These are phyloP conservation scores for Dorcus hopei DNA, from an alignment of 2,888 invertebrate genomes.

Conservation along the genomic window DNA sequence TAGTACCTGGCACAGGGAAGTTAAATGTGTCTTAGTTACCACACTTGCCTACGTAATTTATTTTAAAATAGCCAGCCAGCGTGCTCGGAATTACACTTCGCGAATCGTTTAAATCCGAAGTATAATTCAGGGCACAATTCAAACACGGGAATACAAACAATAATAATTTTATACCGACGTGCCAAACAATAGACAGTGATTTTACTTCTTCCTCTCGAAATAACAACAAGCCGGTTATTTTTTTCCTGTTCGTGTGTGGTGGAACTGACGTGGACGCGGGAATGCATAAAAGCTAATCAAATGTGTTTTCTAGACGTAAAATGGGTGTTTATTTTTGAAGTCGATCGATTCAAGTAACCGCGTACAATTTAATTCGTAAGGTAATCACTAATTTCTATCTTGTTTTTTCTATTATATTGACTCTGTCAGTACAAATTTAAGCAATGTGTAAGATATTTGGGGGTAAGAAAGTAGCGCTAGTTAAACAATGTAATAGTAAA, in stretches of 20 bases:
- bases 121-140: neutral
- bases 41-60: conserved; percentile 39
- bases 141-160: neutral
- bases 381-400: too few species aligned
- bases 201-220: neutral
- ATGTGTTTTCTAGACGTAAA: too few species aligned
- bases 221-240: neutral
- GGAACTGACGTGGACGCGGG: neutral
- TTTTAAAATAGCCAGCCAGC: neutral
- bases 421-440: too few species aligned
- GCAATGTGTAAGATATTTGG: too few species aligned
- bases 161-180: conserved; percentile 10
- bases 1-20: conserved; percentile 41
- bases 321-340: too few species aligned
- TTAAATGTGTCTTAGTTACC: conserved; percentile 43
- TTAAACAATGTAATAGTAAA: too few species aligned
- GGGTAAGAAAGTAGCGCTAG: too few species aligned
- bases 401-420: too few species aligned
- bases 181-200: conserved; percentile 10
- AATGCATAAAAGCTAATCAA: too few species aligned
- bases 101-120: neutral
- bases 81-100: neutral
- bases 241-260: neutral
- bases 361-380: too few species aligned
- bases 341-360: too few species aligned